Base-by-base conservation (phyloP, 1,140 invertebrate species). In the Brachionus asplanchnoidis region DNA sequence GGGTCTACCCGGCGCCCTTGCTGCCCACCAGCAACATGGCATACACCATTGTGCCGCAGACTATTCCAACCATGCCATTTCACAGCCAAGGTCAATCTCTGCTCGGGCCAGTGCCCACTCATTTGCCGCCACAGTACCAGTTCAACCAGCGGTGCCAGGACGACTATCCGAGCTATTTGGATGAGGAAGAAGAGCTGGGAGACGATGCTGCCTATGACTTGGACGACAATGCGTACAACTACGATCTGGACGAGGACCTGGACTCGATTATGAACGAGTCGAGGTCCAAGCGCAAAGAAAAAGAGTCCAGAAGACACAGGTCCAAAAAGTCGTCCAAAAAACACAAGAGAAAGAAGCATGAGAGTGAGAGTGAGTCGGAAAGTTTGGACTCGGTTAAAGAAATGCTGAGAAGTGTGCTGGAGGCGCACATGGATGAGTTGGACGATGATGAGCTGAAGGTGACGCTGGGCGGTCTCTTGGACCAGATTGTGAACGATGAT, bases 211-310 rank as follows among this genome's bases (percentile, higher is more conserved):
- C 53, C 5, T 82, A 82, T 6, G 79, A 82, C 23, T 17, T 82
- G 23, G 79, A 82, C 32, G 79, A 82, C 32, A 82, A 82, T 23
- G 65, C 23, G 9, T 44, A 68, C 53, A 68, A 60, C 44, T 65
- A 65, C 60, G 79, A 82, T 32, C 20, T 82, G 28, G 79, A 82
- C 14, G 65, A 73, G 12, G 68, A 82, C 26, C 23, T 82, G 5
- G 79, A 82, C 32, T 60, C 53, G 17, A 82, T 82, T n/a, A 82
- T 82, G 26, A 44, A 65, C n/a, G 79, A 82, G 28, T 66, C 53
- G 9, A 82, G 60, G 23, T 44, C 50, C 20, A 82, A 44, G 42
- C 32, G 60, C 11, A 26, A 42, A 23, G 75, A 50, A 17, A 80
- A 42, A 80, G 77, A 80, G 26, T 56, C 46, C 8, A 80, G 28